phyloP scores from a whole-genome alignment of 2,888 invertebrate genomes.

The Noctuana brunneofusca region DNA sequence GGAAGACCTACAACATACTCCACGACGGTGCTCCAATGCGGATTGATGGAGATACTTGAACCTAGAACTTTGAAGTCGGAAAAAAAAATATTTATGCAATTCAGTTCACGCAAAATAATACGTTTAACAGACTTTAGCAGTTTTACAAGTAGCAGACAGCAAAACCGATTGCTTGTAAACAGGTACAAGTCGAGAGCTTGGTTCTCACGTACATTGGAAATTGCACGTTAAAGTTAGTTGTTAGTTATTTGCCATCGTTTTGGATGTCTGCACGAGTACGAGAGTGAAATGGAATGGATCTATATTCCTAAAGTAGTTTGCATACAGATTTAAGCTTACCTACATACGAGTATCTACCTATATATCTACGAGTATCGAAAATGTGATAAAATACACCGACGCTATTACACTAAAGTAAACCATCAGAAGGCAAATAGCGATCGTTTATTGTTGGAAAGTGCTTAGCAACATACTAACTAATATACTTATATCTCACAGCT shows the following conservation, averaged over 20 bases:
- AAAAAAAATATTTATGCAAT: background rate
- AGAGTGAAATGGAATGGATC: constrained; percentile 23
- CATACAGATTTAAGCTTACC: constrained; percentile 9
- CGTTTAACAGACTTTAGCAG: no score
- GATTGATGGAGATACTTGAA: no score
- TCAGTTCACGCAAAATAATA: background rate
- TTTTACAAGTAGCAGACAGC: constrained; percentile 4
- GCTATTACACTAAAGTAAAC: no score
- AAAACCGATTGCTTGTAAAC: constrained; percentile 16
- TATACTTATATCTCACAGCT: no score
- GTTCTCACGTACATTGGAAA: constrained; percentile 28
- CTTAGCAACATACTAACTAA: no score
- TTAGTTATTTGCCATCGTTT: constrained; percentile 27
- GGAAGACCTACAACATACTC: no score
- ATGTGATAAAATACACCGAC: no score
- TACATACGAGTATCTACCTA: background rate
- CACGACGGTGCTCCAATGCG: no score
- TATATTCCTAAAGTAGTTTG: constrained; percentile 15
- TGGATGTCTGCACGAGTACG: constrained; percentile 20
- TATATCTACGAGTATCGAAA: background rate
- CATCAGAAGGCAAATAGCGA: no score
- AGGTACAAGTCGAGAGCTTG: constrained; percentile 14
- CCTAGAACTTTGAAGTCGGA: no score
- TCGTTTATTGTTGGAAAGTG: no score
- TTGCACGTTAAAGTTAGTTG: constrained; percentile 25